Base-by-base conservation (phyloP, 2,888 invertebrate species). In the Heliconius aoede region DNA sequence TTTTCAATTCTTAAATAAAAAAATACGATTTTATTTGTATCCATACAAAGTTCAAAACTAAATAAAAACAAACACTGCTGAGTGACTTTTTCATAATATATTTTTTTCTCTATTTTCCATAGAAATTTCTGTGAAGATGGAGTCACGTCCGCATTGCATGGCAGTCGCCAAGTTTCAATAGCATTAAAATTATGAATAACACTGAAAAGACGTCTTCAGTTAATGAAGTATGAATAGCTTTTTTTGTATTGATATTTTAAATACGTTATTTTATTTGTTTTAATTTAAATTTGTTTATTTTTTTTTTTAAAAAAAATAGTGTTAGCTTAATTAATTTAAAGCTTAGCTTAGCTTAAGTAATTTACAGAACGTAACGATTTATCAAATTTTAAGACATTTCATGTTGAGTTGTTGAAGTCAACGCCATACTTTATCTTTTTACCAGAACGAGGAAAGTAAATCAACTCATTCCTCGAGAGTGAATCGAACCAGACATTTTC, bases 131-230 rank as follows among this genome's bases (percentile, higher is more conserved):
- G 24, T 36, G 15, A 65, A 69, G 55, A 69, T 30, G 69, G 55
- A 55, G 55, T 69, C 55, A 32, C 69, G 30, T 30, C 28, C 21
- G 51, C 51, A 13, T 55, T 51, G 55, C 69, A 55, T 69, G 24
- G 28, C 51, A 69, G 46, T 68, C 28, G 36, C 30, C 55, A 69
- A 32, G n/a, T 55, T 69, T 69, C 55, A 69, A 69, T 55, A 55
- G 69, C 46, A 55, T 69, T 69, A 30, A 65, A 55, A 13, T 55
- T 51, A 55, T 69, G 55, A 69, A 69, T 69, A 55, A 69, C 55
- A 30, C 24, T 69, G 28, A 55, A 69, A 68, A 55, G 55, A 32
- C 69, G 30, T 69, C 68, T 51, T 7, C 69, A 55, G 30, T n/a
- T 69, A 69, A 69, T 69, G 69, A 69, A 55, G 69, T 69, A 28